These are phyloP conservation scores for Phaenicophaeus curvirostris DNA, from an alignment of 2,797 vertebrate genomes.

Conservation along the genomic window DNA sequence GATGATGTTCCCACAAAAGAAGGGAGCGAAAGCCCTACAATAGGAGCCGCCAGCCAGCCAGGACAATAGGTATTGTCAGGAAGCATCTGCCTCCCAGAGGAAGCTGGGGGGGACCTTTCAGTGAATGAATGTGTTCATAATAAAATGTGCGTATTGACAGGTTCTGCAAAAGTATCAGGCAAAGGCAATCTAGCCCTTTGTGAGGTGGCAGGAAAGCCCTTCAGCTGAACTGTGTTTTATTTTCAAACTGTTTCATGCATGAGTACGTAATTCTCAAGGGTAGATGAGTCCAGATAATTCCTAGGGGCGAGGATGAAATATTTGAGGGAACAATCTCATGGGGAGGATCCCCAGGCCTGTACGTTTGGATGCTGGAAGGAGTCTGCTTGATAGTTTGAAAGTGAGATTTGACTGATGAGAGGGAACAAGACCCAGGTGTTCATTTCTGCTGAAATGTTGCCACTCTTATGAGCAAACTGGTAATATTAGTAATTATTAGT, in stretches of 20 bases:
- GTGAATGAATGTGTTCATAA: neutral
- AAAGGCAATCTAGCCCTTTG: conserved; percentile 18
- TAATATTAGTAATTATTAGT: too few species aligned
- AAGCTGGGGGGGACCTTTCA: conserved; percentile 57
- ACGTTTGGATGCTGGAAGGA: neutral
- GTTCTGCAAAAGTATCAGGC: neutral
- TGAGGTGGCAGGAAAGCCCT: neutral
- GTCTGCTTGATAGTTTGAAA: conserved; percentile 2
- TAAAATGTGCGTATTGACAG: conserved; percentile 33
- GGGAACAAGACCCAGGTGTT: neutral
- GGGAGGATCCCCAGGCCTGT: neutral
- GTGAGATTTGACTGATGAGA: neutral
- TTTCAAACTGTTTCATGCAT: neutral
- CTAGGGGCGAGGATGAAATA: neutral
- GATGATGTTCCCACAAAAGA: conserved; percentile 73
- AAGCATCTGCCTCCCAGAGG: conserved; percentile 80
- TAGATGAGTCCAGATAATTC: conserved; percentile 9
- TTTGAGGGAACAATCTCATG: conserved; percentile 9
- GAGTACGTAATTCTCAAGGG: neutral
- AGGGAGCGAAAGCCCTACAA: conserved; percentile 46
- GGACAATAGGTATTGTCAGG: conserved; percentile 72
- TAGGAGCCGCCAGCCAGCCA: neutral
- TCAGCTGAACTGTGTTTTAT: neutral
- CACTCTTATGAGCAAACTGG: neutral
- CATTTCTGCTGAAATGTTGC: conserved; percentile 50